Base-by-base conservation (phyloP, 2,113 vertebrate genomes). In the Rhinichthys klamathensis region DNA sequence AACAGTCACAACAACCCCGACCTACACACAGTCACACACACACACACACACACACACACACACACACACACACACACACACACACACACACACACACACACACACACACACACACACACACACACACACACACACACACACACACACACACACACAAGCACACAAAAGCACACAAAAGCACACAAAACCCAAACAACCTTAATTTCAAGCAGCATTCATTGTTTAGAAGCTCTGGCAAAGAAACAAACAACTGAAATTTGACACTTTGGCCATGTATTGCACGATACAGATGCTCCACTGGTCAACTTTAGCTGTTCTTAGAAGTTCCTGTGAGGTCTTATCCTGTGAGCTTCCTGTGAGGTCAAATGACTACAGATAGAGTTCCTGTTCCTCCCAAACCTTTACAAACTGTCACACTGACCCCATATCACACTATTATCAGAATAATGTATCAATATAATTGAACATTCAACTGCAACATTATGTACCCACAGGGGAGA, bases 361-460 rank as follows among this genome's bases (percentile, higher is more conserved):
- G 76, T 32, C 10, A 60, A 54, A 82, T n/a, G 11, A n/a, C 44
- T 82, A 32, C 12, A 56, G 21, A 18, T 56, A 61, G 25, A 74
- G 73, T 18, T 77, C 25, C 16, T 30, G 27, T 54, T 30, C 7
- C 27, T 76, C 18, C 9, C 4, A 1, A 51, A 67, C 25, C 27
- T 67, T 30, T 7, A n/a, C 11, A 32, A 81, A 82, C 6, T 38
- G 30, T 82, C 44, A 72, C 32, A 58, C 49, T 82, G 65, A 32
- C 67, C 80, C 32, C 32, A 58, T 72, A 72, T 78, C 9, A 84
- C 30, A 67, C 60, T 41, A 84, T 54, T 56, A 70, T 85, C 15
- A 60, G n/a, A 58, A 44, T 6, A 72, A 16, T 70, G 6, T 60
- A 72, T 80, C 76, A 80, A 85, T 80, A 80, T 70, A 21, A 44